These are phyloP conservation scores for Zoanthus sansibaricus DNA, from an alignment of 92 coral and sea anemone species.

Conservation along the genomic window DNA sequence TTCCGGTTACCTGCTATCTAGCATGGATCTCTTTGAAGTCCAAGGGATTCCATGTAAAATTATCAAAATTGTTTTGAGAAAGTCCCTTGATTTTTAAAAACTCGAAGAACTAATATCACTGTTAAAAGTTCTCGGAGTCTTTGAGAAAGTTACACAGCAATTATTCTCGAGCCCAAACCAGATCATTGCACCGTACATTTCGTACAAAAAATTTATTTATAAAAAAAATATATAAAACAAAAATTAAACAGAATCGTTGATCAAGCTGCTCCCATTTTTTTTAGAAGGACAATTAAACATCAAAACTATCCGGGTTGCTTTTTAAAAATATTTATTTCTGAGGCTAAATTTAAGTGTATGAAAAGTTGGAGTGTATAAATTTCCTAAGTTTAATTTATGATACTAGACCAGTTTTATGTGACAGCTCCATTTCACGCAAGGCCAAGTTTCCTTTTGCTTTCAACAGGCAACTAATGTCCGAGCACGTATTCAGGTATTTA, in stretches of 20 bases:
- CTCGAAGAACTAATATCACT: background rate
- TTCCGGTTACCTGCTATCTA: background rate
- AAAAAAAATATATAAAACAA: background rate
- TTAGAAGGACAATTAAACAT: background rate
- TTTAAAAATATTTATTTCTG: constrained; percentile 10
- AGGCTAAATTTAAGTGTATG: background rate
- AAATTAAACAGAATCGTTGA: background rate
- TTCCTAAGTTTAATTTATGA: background rate
- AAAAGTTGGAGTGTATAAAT: constrained; percentile 12
- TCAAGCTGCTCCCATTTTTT: background rate
- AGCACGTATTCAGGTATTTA: constrained; percentile 30
- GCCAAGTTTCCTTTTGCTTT: constrained; percentile 16
- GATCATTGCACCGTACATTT: background rate
- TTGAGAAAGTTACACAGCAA: background rate
- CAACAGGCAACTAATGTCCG: background rate
- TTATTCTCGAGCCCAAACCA: background rate
- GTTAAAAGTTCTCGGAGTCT: background rate
- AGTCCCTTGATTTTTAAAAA: background rate
- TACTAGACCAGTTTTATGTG: background rate
- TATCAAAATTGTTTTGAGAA: background rate
- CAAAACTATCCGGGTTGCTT: background rate
- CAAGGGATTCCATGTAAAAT: background rate
- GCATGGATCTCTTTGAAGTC: background rate
- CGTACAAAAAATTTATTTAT: too few relatives aligned
- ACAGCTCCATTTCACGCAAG: constrained; percentile 3